A percentile compares a stretch with the other conserved stretches of the same genome.
Conservation (phyloP, 2,888 invertebrate genomes). For the Eudemis profundana region DNA sequence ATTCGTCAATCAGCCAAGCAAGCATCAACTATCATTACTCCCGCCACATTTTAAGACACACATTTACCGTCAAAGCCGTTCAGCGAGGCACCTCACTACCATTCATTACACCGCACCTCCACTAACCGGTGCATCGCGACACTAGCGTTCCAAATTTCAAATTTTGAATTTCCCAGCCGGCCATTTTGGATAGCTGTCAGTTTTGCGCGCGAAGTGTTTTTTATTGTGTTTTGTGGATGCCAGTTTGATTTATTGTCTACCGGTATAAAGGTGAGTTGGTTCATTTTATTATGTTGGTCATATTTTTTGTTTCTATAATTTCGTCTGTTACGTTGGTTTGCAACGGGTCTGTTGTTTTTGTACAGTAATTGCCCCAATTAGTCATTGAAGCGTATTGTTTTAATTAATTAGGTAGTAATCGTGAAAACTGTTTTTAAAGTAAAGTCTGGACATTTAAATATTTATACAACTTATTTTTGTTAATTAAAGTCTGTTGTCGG, state of each 20-base stretch:
- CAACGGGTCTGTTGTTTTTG: neutral
- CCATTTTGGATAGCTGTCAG: constrained; percentile 60
- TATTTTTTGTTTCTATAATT: constrained; percentile 3
- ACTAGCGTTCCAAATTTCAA: constrained; percentile 62
- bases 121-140: constrained; percentile 68
- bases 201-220: constrained; percentile 61
- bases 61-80: constrained; percentile 80
- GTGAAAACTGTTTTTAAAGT: constrained; percentile 12
- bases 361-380: constrained; percentile 22
- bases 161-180: constrained; percentile 45
- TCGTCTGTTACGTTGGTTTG: neutral
- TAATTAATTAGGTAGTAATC: constrained; percentile 27
- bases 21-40: constrained; percentile 67
- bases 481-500: neutral
- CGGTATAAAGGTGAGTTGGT: constrained; percentile 50
- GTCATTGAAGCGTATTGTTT: constrained; percentile 27
- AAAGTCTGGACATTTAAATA: neutral
- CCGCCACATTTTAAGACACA: constrained; percentile 73
- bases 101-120: constrained; percentile 75
- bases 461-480: neutral
- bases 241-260: constrained; percentile 46
- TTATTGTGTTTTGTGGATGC: constrained; percentile 50
- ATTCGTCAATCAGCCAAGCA: constrained; percentile 54
- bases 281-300: constrained; percentile 33
- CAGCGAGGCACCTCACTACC: constrained; percentile 77